These are phyloP conservation scores for Conus canariensis DNA, from an alignment of 2,888 invertebrate genomes.

Conservation along the genomic window DNA sequence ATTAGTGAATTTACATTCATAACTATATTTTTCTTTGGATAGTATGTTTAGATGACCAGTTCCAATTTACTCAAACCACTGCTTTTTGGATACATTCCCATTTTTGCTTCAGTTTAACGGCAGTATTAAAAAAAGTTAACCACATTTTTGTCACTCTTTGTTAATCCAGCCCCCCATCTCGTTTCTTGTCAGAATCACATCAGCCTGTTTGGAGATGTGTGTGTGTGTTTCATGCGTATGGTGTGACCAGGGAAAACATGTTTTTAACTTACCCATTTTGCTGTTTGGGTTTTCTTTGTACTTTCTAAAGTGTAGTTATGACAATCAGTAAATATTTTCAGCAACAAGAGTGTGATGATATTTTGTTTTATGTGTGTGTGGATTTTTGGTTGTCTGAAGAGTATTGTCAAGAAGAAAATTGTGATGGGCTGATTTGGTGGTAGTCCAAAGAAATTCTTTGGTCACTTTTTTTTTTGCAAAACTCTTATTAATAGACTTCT, in stretches of 20 bases:
- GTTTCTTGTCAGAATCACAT: not conserved
- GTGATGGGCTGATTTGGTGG: not conserved
- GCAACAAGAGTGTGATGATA: not conserved
- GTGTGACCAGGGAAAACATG: not conserved
- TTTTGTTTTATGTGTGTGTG: not conserved
- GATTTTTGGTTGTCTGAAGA: not conserved
- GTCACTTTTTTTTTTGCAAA: not conserved
- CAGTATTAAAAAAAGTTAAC: slow-evolving; percentile 10
- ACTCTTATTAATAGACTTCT: not conserved
- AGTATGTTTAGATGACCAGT: not conserved
- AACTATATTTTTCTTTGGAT: not conserved
- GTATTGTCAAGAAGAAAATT: not conserved
- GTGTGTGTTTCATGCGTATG: not conserved
- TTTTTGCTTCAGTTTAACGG: not conserved
- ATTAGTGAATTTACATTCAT: not conserved
- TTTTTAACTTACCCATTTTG: not conserved
- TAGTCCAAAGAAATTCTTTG: not conserved
- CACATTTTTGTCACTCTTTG: not conserved
- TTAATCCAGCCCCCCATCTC: not conserved
- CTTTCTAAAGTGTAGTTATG: not conserved
- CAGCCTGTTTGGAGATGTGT: not conserved
- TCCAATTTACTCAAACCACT: not conserved
- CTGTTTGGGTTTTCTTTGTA: not conserved
- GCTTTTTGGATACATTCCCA: not conserved
- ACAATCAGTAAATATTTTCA: slow-evolving; percentile 21